Percentiles rank a stretch among this genome's conserved stretches.
phyloP scores from a whole-genome alignment of 2,113 vertebrate genomes.

The Mola mola region DNA sequence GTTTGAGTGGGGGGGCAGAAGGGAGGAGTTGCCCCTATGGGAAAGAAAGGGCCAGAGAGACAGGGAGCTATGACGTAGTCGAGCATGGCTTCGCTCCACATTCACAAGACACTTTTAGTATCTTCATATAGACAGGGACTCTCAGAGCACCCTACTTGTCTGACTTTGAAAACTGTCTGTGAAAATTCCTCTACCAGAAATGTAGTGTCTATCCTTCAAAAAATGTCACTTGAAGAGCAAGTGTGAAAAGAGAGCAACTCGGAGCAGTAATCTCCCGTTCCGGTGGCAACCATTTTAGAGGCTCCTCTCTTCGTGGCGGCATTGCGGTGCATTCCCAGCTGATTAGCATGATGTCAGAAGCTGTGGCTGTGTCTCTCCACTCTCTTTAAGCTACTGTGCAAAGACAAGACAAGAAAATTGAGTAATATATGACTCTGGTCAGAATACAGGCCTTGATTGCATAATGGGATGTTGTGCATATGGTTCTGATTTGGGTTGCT shows the following conservation, averaged over 20 bases:
- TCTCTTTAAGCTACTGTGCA: constrained; percentile 52
- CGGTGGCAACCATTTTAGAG: constrained; percentile 60
- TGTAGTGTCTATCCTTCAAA: not conserved
- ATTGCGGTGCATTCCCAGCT: constrained; percentile 54
- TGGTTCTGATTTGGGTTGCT: constrained; percentile 67
- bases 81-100: constrained; percentile 27
- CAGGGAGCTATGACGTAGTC: constrained; percentile 21
- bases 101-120: constrained; percentile 53
- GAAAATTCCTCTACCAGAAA: constrained; percentile 6
- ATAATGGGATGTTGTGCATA: constrained; percentile 62
- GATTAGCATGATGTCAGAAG: constrained; percentile 63
- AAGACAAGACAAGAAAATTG: constrained; percentile 69
- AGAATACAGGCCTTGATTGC: constrained; percentile 56
- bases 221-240: not conserved
- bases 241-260: not conserved
- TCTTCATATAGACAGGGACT: constrained; percentile 53
- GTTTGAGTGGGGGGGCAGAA: not conserved
- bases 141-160: constrained; percentile 14
- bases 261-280: constrained; percentile 4
- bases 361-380: constrained; percentile 48
- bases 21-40: constrained; percentile 16
- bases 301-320: constrained; percentile 44
- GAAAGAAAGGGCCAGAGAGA: constrained; percentile 25
- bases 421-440: constrained; percentile 69
- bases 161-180: not conserved